Evolutionary conservation across 2,113 vertebrate genomes (phyloP), one percentile per base, ranked within the genome.

Genomic region (Psilopogon haemacephalus): DNA sequence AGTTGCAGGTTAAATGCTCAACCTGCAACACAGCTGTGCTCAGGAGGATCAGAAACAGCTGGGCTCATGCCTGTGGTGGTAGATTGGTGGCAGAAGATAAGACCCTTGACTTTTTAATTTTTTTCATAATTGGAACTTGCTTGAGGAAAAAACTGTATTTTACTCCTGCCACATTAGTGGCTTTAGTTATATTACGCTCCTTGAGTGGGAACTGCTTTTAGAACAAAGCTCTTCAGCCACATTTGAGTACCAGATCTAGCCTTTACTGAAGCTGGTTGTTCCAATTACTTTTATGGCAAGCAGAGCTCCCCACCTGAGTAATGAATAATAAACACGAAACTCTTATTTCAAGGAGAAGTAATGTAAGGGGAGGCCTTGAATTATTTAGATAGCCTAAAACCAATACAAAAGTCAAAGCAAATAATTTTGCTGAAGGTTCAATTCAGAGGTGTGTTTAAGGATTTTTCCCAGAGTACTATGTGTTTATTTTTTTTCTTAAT

Each of bases 261-360:
- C 74, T 37, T 89, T 56, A 59, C 73, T 87, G 75, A 50, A 58
- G 12, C 74, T 72, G 32, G 13, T 68, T 79, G 28, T 87, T 92
- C 64, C 21, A 62, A 46, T 95, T 86, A 64, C 30, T 94, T 95
- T 84, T 87, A 56, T 44, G 78, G 85, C 70, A 88, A 63, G 80
- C 26, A 64, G 90, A 94, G 42, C 70, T 92, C 73, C 70, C 70
- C 83, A 89, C 76, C 86, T 91, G 92, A 96, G 87, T 95, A 92
- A 95, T 97, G 93, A 97, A 97, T 96, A 97, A 94, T 95, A 96
- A 93, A 96, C 78, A 78, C 46, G 93, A 86, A 97, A 90, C 96
- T 94, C 93, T 94, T 92, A 85, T 86, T 96, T 96, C 82, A 91
- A 84, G 87, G 94, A 94, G 83, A 96, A 90, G 89, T 87, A 97